These are phyloP conservation scores for Tachysurus fulvidraco DNA, from an alignment of 2,113 vertebrate genomes.

Conservation along the genomic window DNA sequence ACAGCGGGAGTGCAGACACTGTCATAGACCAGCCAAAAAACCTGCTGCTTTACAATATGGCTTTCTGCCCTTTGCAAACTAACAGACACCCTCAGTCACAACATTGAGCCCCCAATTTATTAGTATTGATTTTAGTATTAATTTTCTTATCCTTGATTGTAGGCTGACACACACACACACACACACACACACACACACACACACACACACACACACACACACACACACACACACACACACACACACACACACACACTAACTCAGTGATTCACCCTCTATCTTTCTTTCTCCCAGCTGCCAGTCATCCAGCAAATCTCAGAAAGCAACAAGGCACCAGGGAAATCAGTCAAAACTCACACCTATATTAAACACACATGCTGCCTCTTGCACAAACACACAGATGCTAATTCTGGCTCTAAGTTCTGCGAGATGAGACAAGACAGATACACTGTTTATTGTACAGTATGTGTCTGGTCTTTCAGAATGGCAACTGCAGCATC, in stretches of 20 bases:
- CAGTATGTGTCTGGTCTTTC: constrained; percentile 14
- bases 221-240: background rate
- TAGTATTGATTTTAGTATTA: constrained; percentile 46
- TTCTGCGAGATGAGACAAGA: background rate
- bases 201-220: background rate
- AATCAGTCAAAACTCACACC: constrained; percentile 51
- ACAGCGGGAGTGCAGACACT: constrained; percentile 57
- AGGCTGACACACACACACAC: background rate
- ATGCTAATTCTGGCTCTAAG: constrained; percentile 14
- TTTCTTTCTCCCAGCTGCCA: constrained; percentile 23
- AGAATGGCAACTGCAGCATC: constrained; percentile 44
- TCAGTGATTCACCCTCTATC: background rate
- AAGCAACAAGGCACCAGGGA: constrained; percentile 46
- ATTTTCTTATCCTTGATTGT: background rate
- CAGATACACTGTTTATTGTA: constrained; percentile 31
- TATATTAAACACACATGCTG: constrained; percentile 43
- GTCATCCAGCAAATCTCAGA: constrained; percentile 33
- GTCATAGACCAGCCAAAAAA: constrained; percentile 65
- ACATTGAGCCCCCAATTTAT: constrained; percentile 48
- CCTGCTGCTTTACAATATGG: constrained; percentile 77
- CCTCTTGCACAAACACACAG: constrained; percentile 38
- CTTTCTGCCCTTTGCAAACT: constrained; percentile 64
- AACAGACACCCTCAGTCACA: constrained; percentile 71
- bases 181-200: background rate
- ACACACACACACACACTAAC: background rate